phyloP scores from a whole-genome alignment of 2,113 vertebrate genomes.

The Poeciliopsis prolifica region DNA sequence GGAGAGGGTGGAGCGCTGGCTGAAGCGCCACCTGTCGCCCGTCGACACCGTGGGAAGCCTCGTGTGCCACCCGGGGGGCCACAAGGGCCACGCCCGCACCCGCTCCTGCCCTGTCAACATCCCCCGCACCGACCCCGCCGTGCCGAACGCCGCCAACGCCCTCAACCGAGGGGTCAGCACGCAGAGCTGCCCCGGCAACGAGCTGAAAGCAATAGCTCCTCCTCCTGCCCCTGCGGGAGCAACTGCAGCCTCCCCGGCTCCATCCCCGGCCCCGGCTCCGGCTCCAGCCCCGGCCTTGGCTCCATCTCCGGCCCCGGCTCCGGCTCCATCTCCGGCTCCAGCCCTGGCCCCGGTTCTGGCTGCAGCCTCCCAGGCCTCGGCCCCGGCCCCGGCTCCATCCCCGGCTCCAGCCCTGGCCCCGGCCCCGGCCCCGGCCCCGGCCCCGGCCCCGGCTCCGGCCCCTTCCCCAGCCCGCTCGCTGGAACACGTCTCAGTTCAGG shows the following conservation, averaged over 20 bases:
- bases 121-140: slow-evolving; percentile 72
- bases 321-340: slow-evolving; percentile 41
- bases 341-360: too few species aligned
- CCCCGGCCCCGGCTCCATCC: too few species aligned
- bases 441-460: too few species aligned
- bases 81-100: slow-evolving; percentile 87
- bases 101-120: slow-evolving; percentile 92
- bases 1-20: slow-evolving; percentile 84
- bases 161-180: slow-evolving; percentile 79
- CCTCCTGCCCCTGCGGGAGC: slow-evolving; percentile 18
- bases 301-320: slow-evolving; percentile 38
- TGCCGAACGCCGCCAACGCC: slow-evolving; percentile 45
- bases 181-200: slow-evolving; percentile 88
- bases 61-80: slow-evolving; percentile 82
- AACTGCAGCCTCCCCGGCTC: slow-evolving; percentile 4
- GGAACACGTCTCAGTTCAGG: slow-evolving; percentile 80
- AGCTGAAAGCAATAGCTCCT: slow-evolving; percentile 85
- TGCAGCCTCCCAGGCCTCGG: neutral
- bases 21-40: slow-evolving; percentile 81
- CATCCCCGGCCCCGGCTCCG: too few species aligned
- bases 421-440: slow-evolving; percentile 30
- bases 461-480: slow-evolving; percentile 66
- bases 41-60: slow-evolving; percentile 91
- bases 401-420: slow-evolving; percentile 48
- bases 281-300: slow-evolving; percentile 47